These are phyloP conservation scores for Phymastichus coffea DNA, from an alignment of 1,140 invertebrate genomes.

Conservation along the genomic window DNA sequence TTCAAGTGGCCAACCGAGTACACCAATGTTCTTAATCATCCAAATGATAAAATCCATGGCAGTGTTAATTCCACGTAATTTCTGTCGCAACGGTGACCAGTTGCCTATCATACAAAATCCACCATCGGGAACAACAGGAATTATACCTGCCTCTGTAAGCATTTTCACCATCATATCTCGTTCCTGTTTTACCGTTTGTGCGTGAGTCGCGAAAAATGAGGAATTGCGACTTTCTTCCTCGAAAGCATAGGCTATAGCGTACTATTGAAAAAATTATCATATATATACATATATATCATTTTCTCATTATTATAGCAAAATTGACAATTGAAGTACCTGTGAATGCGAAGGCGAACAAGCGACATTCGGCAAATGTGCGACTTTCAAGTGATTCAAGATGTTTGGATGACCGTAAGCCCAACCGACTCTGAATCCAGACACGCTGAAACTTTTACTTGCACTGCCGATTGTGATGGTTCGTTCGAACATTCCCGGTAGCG, in stretches of 20 bases:
- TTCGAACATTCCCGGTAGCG: slow-evolving; percentile 95
- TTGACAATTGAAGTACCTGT: slow-evolving; percentile 60
- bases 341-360: slow-evolving; percentile 86
- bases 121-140: slow-evolving; percentile 91
- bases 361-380: slow-evolving; percentile 91
- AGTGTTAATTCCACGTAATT: slow-evolving; percentile 67
- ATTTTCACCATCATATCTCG: slow-evolving; percentile 80
- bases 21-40: slow-evolving; percentile 57
- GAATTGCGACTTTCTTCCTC: slow-evolving; percentile 78
- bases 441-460: slow-evolving; percentile 96
- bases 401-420: slow-evolving; percentile 89
- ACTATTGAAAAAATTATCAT: slow-evolving; percentile 55
- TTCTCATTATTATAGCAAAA: too few relatives aligned
- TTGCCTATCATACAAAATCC: slow-evolving; percentile 97
- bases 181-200: slow-evolving; percentile 79
- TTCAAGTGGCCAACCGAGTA: background rate
- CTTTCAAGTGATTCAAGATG: slow-evolving; percentile 79
- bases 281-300: background rate
- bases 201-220: slow-evolving; percentile 82
- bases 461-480: slow-evolving; percentile 96
- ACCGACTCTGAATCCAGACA: slow-evolving; percentile 95
- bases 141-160: slow-evolving; percentile 79
- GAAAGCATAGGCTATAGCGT: slow-evolving; percentile 87
- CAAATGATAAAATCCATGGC: slow-evolving; percentile 86
- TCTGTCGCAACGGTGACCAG: slow-evolving; percentile 70